Conservation (phyloP, 1,140 invertebrate genomes). For the Apis florea region DNA sequence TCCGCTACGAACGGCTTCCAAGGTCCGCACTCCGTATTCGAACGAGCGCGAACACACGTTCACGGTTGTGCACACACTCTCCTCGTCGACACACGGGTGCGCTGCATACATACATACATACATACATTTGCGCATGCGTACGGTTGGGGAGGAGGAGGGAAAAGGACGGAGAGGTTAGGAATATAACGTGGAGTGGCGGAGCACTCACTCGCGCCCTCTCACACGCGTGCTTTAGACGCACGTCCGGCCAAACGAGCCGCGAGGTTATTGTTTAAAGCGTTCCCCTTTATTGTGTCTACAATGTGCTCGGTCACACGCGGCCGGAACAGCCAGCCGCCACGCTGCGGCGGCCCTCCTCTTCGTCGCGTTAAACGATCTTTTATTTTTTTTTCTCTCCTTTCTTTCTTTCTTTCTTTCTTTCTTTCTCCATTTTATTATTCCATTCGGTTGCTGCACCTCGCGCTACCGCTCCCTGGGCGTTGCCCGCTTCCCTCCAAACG, state of each 20-base stretch:
- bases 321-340: slow-evolving; percentile 52
- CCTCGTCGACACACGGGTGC: neutral
- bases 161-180: neutral
- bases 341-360: slow-evolving; percentile 28
- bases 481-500: slow-evolving; percentile 37
- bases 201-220: slow-evolving; percentile 50
- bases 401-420: too few species aligned
- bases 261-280: slow-evolving; percentile 73
- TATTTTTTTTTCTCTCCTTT: too few species aligned
- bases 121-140: neutral
- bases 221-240: slow-evolving; percentile 64
- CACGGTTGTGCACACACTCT: neutral
- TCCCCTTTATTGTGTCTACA: slow-evolving; percentile 73
- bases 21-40: slow-evolving; percentile 74
- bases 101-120: too few species aligned
- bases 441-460: slow-evolving; percentile 43
- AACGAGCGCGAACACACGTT: slow-evolving; percentile 43
- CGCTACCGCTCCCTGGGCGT: slow-evolving; percentile 40
- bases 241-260: slow-evolving; percentile 71
- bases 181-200: slow-evolving; percentile 3
- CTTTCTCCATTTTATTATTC: slow-evolving; percentile 41
- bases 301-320: slow-evolving; percentile 66
- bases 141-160: neutral
- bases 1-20: slow-evolving; percentile 78
- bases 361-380: slow-evolving; percentile 50